Evolutionary conservation across 2,113 vertebrate species (phyloP).

Genomic region (Chrysochloris asiatica): DNA sequence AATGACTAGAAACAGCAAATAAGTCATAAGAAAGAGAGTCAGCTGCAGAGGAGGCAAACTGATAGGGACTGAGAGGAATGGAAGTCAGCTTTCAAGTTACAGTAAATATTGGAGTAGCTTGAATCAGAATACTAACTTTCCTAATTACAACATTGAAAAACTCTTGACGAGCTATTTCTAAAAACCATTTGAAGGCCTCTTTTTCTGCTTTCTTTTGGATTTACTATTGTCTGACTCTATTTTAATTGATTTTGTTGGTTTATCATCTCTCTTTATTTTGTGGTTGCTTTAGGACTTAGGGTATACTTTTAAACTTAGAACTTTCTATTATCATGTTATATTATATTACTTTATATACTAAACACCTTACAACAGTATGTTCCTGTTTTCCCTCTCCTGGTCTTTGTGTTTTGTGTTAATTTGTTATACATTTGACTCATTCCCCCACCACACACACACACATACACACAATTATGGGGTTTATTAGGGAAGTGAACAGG

Average conservation of each 20-base stretch:
- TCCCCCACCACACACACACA: no score
- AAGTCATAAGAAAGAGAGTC: not conserved
- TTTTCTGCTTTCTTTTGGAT: not conserved
- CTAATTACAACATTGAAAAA: not conserved
- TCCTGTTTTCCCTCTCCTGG: not conserved
- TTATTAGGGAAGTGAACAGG: no score
- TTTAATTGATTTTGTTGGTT: not conserved
- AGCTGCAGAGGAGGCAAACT: not conserved
- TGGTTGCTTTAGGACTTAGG: not conserved
- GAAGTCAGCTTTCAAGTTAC: not conserved
- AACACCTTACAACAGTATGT: no score
- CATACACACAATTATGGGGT: no score
- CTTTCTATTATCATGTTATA: no score
- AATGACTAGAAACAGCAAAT: not conserved
- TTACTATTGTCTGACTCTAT: not conserved
- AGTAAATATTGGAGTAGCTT: rapidly evolving
- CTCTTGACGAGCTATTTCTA: not conserved
- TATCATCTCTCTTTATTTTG: not conserved
- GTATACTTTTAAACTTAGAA: no score
- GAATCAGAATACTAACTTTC: not conserved
- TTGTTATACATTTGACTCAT: no score
- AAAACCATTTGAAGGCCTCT: no score
- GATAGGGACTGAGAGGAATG: not conserved
- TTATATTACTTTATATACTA: no score
- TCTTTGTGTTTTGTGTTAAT: no score